Evolutionary conservation across 2,113 vertebrate genomes (phyloP).

Genomic region (Prolemur simus): DNA sequence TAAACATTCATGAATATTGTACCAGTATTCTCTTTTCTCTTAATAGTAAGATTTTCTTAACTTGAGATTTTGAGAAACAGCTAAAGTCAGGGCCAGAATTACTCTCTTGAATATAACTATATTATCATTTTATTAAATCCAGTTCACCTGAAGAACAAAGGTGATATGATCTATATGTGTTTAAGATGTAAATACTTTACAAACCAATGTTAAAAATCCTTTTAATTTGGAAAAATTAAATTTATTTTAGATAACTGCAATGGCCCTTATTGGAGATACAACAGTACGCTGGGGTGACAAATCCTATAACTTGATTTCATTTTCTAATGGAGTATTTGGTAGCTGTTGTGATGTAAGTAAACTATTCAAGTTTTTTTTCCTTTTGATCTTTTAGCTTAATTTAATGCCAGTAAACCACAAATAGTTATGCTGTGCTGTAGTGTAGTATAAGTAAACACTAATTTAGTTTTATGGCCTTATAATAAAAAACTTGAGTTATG

Average conservation of each 20-base stretch:
- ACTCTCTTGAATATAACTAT: neutral
- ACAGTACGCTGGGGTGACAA: constrained; percentile 97
- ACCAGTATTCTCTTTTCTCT: neutral
- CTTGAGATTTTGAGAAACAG: constrained; percentile 50
- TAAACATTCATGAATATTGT: neutral
- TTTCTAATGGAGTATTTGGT: constrained; percentile 90
- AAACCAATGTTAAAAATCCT: neutral
- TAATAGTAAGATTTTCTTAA: constrained; percentile 30
- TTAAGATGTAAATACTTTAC: neutral
- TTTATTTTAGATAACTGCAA: constrained; percentile 82
- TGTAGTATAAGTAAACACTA: neutral
- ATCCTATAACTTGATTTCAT: constrained; percentile 91
- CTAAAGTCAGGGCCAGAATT: constrained; percentile 25
- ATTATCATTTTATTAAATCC: constrained; percentile 48
- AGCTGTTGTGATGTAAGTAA: constrained; percentile 93
- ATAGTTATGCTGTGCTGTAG: neutral
- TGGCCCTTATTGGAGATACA: constrained; percentile 88
- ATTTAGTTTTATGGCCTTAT: neutral
- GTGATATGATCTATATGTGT: neutral
- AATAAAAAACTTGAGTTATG: neutral
- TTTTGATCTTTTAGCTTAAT: constrained; percentile 23
- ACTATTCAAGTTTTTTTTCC: neutral
- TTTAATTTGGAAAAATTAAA: constrained; percentile 54
- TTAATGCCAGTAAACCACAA: neutral
- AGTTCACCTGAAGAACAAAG: neutral